These are phyloP conservation scores for Ceriagrion tenellum DNA, from an alignment of 2,888 invertebrate species.

Conservation along the genomic window DNA sequence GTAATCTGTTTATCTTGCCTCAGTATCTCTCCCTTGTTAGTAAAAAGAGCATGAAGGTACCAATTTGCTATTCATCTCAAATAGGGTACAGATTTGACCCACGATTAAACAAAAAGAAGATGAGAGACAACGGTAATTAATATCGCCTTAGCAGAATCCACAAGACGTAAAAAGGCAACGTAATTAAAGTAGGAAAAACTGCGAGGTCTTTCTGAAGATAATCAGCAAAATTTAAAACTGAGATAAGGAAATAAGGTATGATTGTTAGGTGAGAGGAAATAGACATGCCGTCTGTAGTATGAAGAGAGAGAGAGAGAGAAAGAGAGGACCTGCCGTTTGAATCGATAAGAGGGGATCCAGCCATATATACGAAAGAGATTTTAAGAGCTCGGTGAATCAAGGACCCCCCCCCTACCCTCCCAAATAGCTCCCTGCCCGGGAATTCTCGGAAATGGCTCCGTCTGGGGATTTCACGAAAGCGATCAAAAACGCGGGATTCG, in stretches of 20 bases:
- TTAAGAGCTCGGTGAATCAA: background rate
- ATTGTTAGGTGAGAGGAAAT: background rate
- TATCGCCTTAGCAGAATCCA: too few species aligned
- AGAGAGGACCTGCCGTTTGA: background rate
- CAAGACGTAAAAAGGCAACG: too few species aligned
- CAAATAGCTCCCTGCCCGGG: background rate
- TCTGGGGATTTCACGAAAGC: background rate
- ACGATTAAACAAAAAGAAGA: too few species aligned
- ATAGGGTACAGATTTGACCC: too few species aligned
- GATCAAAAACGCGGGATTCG: background rate
- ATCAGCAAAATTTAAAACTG: too few species aligned
- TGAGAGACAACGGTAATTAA: too few species aligned
- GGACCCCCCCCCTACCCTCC: background rate
- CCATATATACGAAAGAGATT: background rate
- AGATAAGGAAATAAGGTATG: background rate
- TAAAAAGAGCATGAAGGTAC: too few species aligned
- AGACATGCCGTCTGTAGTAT: background rate
- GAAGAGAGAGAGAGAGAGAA: background rate
- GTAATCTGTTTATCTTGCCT: too few species aligned
- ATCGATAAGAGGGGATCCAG: background rate
- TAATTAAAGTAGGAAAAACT: too few species aligned
- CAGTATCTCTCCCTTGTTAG: too few species aligned
- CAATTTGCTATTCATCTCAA: too few species aligned
- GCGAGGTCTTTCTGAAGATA: too few species aligned
- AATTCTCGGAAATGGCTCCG: background rate